These are phyloP conservation scores for Eira barbara DNA, from an alignment of 2,113 vertebrate genomes.

Conservation along the genomic window DNA sequence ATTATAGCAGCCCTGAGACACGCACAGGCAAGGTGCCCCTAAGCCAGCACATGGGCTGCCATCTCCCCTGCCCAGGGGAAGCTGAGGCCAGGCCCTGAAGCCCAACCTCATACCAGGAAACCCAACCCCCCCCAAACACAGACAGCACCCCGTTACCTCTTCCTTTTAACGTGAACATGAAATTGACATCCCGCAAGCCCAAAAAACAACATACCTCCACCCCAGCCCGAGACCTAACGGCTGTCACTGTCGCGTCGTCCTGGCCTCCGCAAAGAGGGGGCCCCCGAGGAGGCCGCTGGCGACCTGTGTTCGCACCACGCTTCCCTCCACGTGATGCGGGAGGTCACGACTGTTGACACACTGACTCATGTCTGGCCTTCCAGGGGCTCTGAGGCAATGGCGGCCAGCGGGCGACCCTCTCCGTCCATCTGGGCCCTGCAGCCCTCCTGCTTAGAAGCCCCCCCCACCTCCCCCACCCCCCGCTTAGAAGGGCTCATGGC, in stretches of 20 bases:
- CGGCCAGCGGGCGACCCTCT: not conserved
- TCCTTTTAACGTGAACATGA: not conserved
- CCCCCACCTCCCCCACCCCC: not conserved
- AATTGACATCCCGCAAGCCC: not conserved
- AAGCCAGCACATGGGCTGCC: too few species aligned
- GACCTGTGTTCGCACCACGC: not conserved
- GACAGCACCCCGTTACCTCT: not conserved
- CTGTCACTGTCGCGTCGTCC: not conserved
- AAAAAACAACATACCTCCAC: not conserved
- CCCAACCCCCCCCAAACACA: not conserved
- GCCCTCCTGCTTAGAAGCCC: not conserved
- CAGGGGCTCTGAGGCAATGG: not conserved
- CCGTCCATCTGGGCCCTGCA: not conserved
- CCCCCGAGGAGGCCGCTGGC: too few species aligned
- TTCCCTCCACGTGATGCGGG: not conserved
- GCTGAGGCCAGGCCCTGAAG: not conserved
- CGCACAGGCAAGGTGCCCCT: not conserved
- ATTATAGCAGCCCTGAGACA: not conserved
- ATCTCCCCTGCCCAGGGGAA: not conserved
- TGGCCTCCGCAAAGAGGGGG: not conserved
- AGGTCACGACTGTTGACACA: fast-evolving
- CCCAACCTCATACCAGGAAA: not conserved
- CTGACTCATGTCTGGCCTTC: not conserved
- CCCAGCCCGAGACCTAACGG: not conserved
- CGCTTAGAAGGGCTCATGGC: not conserved